Evolutionary conservation across 2,113 vertebrate species (phyloP).

Genomic region (Nyctibius bracteatus): DNA sequence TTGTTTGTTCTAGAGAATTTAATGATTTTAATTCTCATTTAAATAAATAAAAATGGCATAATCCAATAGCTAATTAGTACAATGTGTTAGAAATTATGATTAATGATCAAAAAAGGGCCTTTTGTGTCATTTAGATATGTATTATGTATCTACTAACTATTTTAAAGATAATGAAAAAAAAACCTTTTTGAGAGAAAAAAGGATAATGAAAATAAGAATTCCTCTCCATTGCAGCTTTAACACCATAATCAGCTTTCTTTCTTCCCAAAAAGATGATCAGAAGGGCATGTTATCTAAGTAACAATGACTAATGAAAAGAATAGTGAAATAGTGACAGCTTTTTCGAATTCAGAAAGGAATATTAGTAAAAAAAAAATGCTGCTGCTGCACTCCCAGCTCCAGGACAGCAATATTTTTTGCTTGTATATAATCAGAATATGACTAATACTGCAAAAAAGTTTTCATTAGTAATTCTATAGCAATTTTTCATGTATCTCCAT

Average conservation of each 20-base stretch:
- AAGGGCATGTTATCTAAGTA: not conserved
- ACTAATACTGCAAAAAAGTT: not conserved
- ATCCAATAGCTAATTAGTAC: not conserved
- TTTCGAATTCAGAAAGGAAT: constrained; percentile 17
- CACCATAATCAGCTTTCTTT: constrained; percentile 56
- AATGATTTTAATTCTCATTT: constrained; percentile 19
- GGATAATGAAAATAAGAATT: constrained; percentile 56
- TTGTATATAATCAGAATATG: not conserved
- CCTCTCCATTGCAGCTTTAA: constrained; percentile 31
- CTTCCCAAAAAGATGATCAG: not conserved
- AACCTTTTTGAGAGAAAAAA: constrained; percentile 6
- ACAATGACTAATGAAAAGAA: constrained; percentile 36
- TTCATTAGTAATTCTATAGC: not conserved
- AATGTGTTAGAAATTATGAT: constrained; percentile 33
- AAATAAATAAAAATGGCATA: not conserved
- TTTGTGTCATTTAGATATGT: constrained; percentile 46
- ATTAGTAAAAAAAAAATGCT: not conserved
- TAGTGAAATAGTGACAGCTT: not conserved
- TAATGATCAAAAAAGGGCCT: not conserved
- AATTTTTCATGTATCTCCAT: not conserved
- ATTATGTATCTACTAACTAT: constrained; percentile 26
- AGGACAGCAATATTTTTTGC: not conserved
- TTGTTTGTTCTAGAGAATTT: constrained; percentile 24
- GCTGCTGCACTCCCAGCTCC: not conserved
- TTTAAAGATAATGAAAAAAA: constrained; percentile 49